Evolutionary conservation across 2,113 vertebrate genomes (phyloP).

Genomic region (Onychostoma macrolepis): DNA sequence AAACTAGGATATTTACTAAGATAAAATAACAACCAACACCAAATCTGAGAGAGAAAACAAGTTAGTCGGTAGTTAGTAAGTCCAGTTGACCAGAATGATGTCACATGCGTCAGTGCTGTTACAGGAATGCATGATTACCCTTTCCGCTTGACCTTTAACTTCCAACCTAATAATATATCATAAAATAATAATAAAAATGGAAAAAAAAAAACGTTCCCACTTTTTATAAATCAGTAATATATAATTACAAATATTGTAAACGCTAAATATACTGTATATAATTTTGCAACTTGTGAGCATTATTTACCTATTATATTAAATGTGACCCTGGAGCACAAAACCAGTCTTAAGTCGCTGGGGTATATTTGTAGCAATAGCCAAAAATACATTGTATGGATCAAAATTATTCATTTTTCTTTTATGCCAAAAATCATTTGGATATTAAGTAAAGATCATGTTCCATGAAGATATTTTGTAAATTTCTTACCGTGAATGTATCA

Average conservation of each 20-base stretch:
- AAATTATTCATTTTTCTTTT: no score
- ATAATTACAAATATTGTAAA: no score
- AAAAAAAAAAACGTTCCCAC: background rate
- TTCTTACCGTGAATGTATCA: no score
- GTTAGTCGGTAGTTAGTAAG: background rate
- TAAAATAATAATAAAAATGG: background rate
- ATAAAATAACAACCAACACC: conserved; percentile 36
- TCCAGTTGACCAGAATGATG: background rate
- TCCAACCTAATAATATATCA: background rate
- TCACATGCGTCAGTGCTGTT: background rate
- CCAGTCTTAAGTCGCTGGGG: no score
- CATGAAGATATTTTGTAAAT: no score
- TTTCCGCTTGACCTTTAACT: background rate
- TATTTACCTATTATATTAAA: no score
- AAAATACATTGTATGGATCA: no score
- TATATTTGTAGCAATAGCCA: no score
- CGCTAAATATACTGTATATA: background rate
- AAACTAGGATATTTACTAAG: conserved; percentile 61
- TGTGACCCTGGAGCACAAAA: no score
- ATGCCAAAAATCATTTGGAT: no score
- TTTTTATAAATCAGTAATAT: background rate
- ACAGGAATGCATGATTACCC: background rate
- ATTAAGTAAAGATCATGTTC: no score
- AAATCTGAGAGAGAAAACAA: conserved; percentile 24
- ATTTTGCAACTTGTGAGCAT: background rate